phyloP scores from a whole-genome alignment of 2,888 invertebrate genomes.

The Epirrhoe tristata region DNA sequence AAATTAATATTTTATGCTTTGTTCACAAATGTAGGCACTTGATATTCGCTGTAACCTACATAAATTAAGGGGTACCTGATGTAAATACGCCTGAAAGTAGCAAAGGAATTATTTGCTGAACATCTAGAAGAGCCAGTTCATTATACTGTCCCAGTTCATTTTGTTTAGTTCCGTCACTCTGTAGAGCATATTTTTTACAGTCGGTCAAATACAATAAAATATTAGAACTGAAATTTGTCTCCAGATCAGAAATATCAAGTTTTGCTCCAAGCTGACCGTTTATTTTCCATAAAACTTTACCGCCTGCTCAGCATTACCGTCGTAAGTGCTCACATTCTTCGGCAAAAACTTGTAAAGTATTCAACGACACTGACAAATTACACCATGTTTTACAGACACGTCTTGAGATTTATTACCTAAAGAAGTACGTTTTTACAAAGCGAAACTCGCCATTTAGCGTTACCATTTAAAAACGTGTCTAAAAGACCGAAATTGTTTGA shows the following conservation, averaged over 20 bases:
- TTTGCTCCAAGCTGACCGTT: constrained; percentile 12
- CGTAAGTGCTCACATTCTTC: constrained; percentile 41
- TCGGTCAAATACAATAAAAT: neutral
- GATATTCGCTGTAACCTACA: constrained; percentile 26
- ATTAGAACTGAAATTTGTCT: neutral
- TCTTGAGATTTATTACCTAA: constrained; percentile 56
- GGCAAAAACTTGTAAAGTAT: constrained; percentile 60
- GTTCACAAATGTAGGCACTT: constrained; percentile 39
- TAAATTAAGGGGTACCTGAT: constrained; percentile 7
- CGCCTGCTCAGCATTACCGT: constrained; percentile 33
- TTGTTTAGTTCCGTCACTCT: no score
- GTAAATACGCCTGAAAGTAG: neutral
- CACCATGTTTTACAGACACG: constrained; percentile 60
- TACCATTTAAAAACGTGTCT: neutral
- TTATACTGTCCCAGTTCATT: no score
- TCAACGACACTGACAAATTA: constrained; percentile 62
- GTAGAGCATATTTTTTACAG: no score
- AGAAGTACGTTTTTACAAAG: constrained; percentile 4
- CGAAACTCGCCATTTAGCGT: neutral
- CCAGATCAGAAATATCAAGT: neutral
- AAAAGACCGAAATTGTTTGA: no score
- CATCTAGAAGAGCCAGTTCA: neutral
- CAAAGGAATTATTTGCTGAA: neutral
- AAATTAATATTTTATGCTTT: constrained; percentile 63
- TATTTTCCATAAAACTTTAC: constrained; percentile 23